Percentiles rank a stretch among this genome's conserved stretches.
Evolutionary conservation across 2,888 invertebrate species (phyloP).

Genomic region (Tenthredo distinguenda): DNA sequence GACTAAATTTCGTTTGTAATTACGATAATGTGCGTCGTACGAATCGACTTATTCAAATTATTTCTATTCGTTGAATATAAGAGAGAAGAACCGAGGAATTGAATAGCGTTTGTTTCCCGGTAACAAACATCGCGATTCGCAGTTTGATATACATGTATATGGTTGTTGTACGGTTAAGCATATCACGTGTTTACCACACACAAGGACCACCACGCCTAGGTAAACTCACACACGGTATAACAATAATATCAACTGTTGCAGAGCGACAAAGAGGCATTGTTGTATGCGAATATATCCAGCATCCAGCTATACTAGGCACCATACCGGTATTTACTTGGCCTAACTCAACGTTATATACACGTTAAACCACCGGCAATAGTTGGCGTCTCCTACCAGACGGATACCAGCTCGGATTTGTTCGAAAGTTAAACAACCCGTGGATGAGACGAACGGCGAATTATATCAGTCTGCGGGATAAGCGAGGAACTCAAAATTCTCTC

Average conservation of each 20-base stretch:
- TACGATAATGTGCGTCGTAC: background rate
- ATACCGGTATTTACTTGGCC: constrained; percentile 69
- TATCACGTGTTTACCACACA: constrained; percentile 64
- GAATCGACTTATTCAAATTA: background rate
- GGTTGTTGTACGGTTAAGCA: constrained; percentile 68
- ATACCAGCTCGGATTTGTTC: constrained; percentile 14
- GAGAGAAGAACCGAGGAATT: background rate
- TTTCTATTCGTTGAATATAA: background rate
- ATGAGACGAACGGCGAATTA: background rate
- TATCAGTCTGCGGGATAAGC: background rate
- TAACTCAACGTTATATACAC: constrained; percentile 70
- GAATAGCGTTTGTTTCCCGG: background rate
- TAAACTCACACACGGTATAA: constrained; percentile 29
- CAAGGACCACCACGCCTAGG: background rate
- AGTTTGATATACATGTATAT: constrained; percentile 61
- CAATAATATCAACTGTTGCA: constrained; percentile 52
- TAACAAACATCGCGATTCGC: constrained; percentile 48
- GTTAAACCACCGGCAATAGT: constrained; percentile 34
- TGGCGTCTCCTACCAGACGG: constrained; percentile 17
- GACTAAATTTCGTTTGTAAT: background rate
- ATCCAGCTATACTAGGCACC: constrained; percentile 62
- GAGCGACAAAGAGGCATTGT: constrained; percentile 73
- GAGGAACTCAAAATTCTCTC: background rate
- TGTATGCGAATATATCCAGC: constrained; percentile 55
- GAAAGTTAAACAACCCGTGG: constrained; percentile 12